Base-by-base conservation (phyloP, 2,113 vertebrate species). In the Delphinus delphis region DNA sequence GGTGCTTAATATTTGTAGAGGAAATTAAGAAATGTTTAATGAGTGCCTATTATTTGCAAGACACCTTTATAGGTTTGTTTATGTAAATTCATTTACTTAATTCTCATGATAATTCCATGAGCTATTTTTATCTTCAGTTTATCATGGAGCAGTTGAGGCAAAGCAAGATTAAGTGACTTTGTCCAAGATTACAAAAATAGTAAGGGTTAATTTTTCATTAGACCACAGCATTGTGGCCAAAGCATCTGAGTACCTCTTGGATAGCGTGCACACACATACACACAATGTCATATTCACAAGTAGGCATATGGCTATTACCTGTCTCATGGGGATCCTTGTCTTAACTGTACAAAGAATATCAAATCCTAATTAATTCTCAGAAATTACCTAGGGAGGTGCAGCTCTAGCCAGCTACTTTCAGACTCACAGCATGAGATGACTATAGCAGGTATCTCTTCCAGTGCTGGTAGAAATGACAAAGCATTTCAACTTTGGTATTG, bases 51-150 rank as follows among this genome's bases (percentile, higher is more conserved):
- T 92, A 83, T 47, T 20, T 73, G 12, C 10, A 89, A 82, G 53
- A 81, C 2, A 80, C 6, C 25, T 50, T 79, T 87, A 65, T 47
- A 91, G 76, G 47, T 70, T 71, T 53, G 14, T 12, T 68, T 89
- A 73, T 83, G 14, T 71, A 96, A 83, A 90, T 95, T 44, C 41
- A 21, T 11, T 87, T 9, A 71, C 38, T 95, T 88, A 82, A 95
- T 67, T 93, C 18, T 87, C 63, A 67, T 63, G 55, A 84, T 68
- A 88, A 91, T 21, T 38, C 20, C 13, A 38, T 10, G 47, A 70
- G 23, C 62, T 95, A 33, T 67, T 90, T 95, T 74, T 88, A 88
- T 12, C 7, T 20, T 88, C 50, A 60, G 31, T 68, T 63, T 73
- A 68, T 55, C 79, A 60, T 6, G n/a, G 6, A 55, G 11, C 28